phyloP scores from a whole-genome alignment of 1,140 invertebrate species.

The Drosophila nigrodunni region DNA sequence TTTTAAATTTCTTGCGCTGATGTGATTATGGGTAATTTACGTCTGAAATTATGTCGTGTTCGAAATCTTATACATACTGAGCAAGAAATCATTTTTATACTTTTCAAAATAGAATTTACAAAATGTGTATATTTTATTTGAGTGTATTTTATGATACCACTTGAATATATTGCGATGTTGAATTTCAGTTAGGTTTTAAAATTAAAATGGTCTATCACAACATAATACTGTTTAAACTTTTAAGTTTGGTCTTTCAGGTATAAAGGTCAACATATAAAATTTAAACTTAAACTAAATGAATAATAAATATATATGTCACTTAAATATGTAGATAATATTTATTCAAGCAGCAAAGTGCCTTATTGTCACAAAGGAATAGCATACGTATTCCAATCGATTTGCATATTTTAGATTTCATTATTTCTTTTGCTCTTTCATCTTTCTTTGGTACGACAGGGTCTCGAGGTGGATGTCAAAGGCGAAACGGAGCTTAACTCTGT shows the following conservation, averaged over 20 bases:
- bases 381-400: background rate
- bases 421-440: background rate
- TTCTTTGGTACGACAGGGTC: conserved; percentile 78
- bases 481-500: conserved; percentile 93
- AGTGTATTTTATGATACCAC: no score
- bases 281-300: background rate
- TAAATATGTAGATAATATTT: background rate
- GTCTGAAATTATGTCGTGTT: conserved; percentile 73
- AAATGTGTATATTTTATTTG: no score
- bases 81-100: conserved; percentile 62
- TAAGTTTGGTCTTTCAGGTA: no score
- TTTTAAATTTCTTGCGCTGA: conserved; percentile 70
- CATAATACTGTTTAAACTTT: no score
- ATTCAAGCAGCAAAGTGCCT: background rate
- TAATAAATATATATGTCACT: background rate
- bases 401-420: conserved; percentile 5
- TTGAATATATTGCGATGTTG: no score
- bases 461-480: conserved; percentile 91
- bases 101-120: no score
- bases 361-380: background rate
- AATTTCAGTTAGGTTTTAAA: no score
- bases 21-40: conserved; percentile 80
- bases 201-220: no score
- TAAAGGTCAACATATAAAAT: background rate
- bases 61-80: conserved; percentile 63